These are phyloP conservation scores for Melopsittacus undulatus DNA, from an alignment of 2,797 vertebrate genomes.

Conservation along the genomic window DNA sequence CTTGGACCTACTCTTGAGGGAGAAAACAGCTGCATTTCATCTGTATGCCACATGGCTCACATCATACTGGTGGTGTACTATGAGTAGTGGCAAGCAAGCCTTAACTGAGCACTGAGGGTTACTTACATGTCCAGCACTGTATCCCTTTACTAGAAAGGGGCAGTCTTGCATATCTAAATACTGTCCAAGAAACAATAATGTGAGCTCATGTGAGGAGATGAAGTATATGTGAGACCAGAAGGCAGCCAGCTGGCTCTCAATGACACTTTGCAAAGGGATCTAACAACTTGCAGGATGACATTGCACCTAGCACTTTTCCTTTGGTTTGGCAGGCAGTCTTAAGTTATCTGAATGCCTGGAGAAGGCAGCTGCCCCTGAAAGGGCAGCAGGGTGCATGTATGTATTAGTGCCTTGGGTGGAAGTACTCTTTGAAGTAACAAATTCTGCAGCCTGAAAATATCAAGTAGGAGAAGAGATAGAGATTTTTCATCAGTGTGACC, in stretches of 20 bases:
- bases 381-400: background rate
- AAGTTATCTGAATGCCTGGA: background rate
- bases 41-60: background rate
- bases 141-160: background rate
- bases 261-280: background rate
- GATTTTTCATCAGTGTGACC: background rate
- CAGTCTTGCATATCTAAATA: background rate
- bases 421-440: background rate
- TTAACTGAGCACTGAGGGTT: background rate
- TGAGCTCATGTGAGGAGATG: background rate
- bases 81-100: background rate
- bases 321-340: background rate
- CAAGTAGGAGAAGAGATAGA: background rate
- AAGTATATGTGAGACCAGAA: background rate
- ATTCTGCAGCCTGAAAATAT: background rate
- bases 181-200: background rate
- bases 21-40: background rate
- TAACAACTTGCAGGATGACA: background rate
- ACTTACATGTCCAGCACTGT: background rate
- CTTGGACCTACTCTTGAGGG: background rate
- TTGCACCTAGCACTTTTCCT: background rate
- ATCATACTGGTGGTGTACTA: fast-evolving
- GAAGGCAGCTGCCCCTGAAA: background rate
- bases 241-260: background rate
- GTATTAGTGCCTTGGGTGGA: background rate